Evolutionary conservation across 2,113 vertebrate species (phyloP), one percentile per base, ranked within the genome.

Genomic region (Platycercus adscitus): DNA sequence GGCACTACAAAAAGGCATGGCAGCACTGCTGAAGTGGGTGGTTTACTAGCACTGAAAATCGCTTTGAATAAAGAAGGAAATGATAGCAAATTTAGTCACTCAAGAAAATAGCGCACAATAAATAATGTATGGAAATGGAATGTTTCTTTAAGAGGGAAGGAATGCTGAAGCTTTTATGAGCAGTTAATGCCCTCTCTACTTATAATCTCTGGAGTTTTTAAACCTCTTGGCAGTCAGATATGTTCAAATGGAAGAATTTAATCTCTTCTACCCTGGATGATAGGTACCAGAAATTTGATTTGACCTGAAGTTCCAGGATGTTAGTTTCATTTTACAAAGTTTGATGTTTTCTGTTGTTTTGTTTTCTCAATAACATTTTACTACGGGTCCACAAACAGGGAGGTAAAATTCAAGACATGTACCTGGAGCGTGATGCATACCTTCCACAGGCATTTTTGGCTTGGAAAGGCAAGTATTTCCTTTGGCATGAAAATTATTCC

Each of bases 81-180:
- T 13, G 1, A 33, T 68, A 77, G 37, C 53, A 83, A 93, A 89
- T 95, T 50, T 77, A 83, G 43, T 39, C 63, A 55, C 37, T 88
- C 26, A 58, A 80, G 76, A 85, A 93, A 83, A 86, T 16, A 95
- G 46, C 60, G 23, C 3, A 1, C 0, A 0, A 93, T 94, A 96
- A 96, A 95, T 93, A 93, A 92, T 90, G 66, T 88, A 91, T 78
- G 72, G 58, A 88, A 95, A 89, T 88, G 17, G 17, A 39, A 61
- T 86, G 37, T 91, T 91, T 94, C 87, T 91, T 93, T 73, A 88
- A 80, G 55, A 88, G 37, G n/a, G 75, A 85, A 89, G 63, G 71
- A 71, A 77, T 28, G 24, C 50, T 81, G 68, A 94, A 86, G 71
- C 17, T 93, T 90, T 94, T 93, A 78, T 75, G 77, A 90, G 80